Evolutionary conservation across 2,797 vertebrate species (phyloP).

Genomic region (Phrynocephalus guinanensis): DNA sequence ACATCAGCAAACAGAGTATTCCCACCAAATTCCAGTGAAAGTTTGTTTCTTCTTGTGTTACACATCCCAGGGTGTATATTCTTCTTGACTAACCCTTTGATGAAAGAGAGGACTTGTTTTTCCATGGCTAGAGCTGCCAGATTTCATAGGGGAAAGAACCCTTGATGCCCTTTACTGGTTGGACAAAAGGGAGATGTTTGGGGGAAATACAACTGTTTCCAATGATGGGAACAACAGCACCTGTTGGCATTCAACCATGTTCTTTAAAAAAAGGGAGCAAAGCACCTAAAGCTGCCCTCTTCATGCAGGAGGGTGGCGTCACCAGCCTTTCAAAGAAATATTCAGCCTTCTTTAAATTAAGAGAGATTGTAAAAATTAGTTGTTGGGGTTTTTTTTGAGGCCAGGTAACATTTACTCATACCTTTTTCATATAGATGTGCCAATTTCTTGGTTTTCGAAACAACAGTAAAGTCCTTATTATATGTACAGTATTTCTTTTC

Average conservation of each 20-base stretch:
- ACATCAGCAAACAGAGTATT: constrained; percentile 9
- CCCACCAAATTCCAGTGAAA: not conserved
- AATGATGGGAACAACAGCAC: not conserved
- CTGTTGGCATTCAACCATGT: not conserved
- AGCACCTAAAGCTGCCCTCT: not conserved
- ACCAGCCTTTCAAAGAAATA: not conserved
- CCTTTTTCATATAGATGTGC: not conserved
- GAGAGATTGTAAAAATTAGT: constrained; percentile 16
- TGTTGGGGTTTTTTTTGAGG: not conserved
- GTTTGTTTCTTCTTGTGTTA: constrained; percentile 24
- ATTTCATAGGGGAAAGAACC: not conserved
- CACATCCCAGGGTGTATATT: constrained; percentile 35
- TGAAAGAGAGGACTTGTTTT: constrained; percentile 17
- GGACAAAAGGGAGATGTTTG: not conserved
- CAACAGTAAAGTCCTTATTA: not conserved
- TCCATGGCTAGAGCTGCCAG: not conserved
- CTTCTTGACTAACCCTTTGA: constrained; percentile 22
- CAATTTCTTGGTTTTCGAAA: not conserved
- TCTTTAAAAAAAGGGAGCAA: not conserved
- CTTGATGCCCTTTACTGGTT: not conserved
- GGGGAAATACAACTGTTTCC: not conserved
- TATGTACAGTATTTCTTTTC: not conserved
- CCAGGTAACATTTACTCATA: constrained; percentile 17
- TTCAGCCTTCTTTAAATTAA: constrained; percentile 24
- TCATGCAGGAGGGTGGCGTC: not conserved